phyloP scores from a whole-genome alignment of 2,888 invertebrate genomes.

The Eristalinus aeneus region DNA sequence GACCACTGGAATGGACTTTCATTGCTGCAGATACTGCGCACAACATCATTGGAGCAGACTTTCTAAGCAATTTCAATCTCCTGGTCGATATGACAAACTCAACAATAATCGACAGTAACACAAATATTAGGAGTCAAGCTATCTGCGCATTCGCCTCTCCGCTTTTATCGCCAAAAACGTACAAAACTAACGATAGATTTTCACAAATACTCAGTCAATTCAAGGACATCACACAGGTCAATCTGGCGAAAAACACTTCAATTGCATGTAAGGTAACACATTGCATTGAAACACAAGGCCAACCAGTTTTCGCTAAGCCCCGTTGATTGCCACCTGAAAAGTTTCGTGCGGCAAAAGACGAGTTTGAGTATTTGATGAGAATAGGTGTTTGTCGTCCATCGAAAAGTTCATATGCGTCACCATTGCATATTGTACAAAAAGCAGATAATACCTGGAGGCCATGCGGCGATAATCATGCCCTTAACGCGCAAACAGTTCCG shows the following conservation, averaged over 20 bases:
- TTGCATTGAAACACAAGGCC: conserved; percentile 50
- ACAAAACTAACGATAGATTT: background rate
- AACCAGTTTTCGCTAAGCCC: conserved; percentile 43
- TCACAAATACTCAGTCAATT: conserved; percentile 10
- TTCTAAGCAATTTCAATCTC: conserved; percentile 21
- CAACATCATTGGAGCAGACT: conserved; percentile 40
- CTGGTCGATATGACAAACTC: conserved; percentile 9
- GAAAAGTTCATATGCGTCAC: conserved; percentile 24
- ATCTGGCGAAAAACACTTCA: background rate
- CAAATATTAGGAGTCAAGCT: background rate
- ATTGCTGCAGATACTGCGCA: conserved; percentile 17
- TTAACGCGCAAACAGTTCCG: background rate
- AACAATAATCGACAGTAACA: conserved; percentile 5
- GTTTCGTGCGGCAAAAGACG: conserved; percentile 46
- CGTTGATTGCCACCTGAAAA: conserved; percentile 42
- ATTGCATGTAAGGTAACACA: conserved; percentile 23
- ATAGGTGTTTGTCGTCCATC: conserved; percentile 53
- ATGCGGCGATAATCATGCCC: background rate
- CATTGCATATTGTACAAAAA: background rate
- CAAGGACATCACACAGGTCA: background rate
- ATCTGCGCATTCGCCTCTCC: background rate
- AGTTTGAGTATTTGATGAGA: conserved; percentile 57
- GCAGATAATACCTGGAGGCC: background rate
- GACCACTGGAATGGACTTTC: no score
- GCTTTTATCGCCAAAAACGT: background rate